A percentile compares a stretch with the other conserved stretches of the same genome.
These are phyloP conservation scores for Hydroisotoma schaefferi DNA, from an alignment of 2,888 invertebrate genomes.

Conservation along the genomic window DNA sequence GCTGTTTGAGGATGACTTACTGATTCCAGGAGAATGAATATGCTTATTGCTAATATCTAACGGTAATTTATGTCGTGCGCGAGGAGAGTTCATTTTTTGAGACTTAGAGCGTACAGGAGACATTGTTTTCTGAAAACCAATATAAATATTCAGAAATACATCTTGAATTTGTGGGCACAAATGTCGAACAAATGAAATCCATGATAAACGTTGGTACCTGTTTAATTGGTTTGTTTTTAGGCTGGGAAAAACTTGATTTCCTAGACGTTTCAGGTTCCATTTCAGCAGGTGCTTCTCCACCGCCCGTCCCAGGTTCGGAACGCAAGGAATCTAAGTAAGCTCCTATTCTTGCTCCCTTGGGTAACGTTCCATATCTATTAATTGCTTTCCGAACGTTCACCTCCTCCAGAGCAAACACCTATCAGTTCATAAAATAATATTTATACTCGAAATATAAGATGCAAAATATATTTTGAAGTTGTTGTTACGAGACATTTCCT, in stretches of 20 bases:
- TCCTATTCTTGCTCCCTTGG: slow-evolving; percentile 93
- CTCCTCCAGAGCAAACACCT: slow-evolving; percentile 89
- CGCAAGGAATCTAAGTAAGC: slow-evolving; percentile 92
- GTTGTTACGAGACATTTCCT: slow-evolving; percentile 6
- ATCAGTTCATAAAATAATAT: slow-evolving; percentile 54
- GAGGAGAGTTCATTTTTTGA: slow-evolving; percentile 38
- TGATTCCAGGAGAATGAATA: slow-evolving; percentile 8
- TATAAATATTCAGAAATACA: background rate
- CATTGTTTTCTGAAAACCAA: slow-evolving; percentile 30
- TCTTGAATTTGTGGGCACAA: background rate
- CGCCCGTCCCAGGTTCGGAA: slow-evolving; percentile 64
- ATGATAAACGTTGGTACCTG: slow-evolving; percentile 22
- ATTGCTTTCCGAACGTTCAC: slow-evolving; percentile 92
- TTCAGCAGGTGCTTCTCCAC: slow-evolving; percentile 39
- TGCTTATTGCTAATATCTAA: slow-evolving; percentile 16
- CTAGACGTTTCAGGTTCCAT: slow-evolving; percentile 56
- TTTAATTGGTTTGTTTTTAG: slow-evolving; percentile 36
- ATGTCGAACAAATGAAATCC: background rate
- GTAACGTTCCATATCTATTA: slow-evolving; percentile 92
- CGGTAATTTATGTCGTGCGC: slow-evolving; percentile 44
- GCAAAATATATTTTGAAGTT: background rate
- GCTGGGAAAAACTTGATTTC: slow-evolving; percentile 60
- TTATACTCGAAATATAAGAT: background rate
- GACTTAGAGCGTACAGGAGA: slow-evolving; percentile 41
- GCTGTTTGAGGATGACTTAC: slow-evolving; percentile 44